These are phyloP conservation scores for Pachyuromys duprasi DNA, from an alignment of 2,797 vertebrate genomes.

Conservation along the genomic window DNA sequence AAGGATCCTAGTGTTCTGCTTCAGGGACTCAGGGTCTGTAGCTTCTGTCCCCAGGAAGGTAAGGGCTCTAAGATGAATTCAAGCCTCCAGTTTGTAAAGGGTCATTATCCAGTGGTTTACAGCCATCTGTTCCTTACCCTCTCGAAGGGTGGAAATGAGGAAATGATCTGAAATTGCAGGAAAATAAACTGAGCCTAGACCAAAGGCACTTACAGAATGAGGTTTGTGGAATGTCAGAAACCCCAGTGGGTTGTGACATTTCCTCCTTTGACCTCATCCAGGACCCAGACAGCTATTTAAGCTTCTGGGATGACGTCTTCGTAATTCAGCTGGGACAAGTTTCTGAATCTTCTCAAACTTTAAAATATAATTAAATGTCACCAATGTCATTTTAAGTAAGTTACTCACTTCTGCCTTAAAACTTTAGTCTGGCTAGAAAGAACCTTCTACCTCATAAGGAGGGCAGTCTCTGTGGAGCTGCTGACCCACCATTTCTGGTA, in stretches of 20 bases:
- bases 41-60: not conserved
- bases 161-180: constrained; percentile 59
- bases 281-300: not conserved
- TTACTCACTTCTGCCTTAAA: constrained; percentile 42
- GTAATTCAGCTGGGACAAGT: not conserved
- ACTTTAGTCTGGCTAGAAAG: not conserved
- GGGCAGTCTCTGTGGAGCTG: not conserved
- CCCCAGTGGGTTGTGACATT: not conserved
- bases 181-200: constrained; percentile 59
- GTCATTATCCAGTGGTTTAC: constrained; percentile 55
- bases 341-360: constrained; percentile 22
- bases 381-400: constrained; percentile 27
- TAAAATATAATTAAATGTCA: constrained; percentile 31
- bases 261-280: constrained; percentile 29
- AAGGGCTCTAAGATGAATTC: constrained; percentile 50
- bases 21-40: not conserved
- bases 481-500: not conserved
- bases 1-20: not conserved
- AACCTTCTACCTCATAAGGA: not conserved
- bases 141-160: constrained; percentile 49
- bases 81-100: constrained; percentile 13
- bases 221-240: not conserved
- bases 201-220: constrained; percentile 27
- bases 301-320: not conserved
- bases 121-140: constrained; percentile 64